Evolutionary conservation across 2,113 vertebrate genomes (phyloP), one percentile per base, ranked within the genome.

Genomic region (Arenaria interpres): DNA sequence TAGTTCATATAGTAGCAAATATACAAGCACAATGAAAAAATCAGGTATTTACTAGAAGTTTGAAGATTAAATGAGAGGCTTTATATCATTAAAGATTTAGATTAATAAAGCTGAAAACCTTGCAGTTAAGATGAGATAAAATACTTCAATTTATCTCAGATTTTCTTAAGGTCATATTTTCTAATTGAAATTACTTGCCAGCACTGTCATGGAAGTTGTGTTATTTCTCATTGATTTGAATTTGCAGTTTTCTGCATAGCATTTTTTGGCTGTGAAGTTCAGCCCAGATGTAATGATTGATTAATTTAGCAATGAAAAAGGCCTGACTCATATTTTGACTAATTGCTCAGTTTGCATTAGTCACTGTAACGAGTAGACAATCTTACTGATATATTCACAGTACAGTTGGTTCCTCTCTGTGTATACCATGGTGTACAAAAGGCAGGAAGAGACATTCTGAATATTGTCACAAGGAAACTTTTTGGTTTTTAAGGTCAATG

Each of bases 161-260:
- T 85, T 94, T 94, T 95, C 43, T 73, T 89, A 96, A 96, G 85
- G 74, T 91, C 78, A 75, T 37, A 43, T 64, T 87, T 95, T 79
- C 56, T 76, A 94, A 93, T 68, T 35, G 39, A 95, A 89, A 85
- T n/a, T 71, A 71, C 51, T 91, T 93, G 51, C 85, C 82, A 85
- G 12, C 2, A 10, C 28, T 96, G 86, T 66, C 59, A 66, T 27
- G 12, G 17, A 80, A 83, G 25, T 39, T 30, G 20, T 82, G 62
- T 64, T 84, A 86, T 59, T 93, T 86, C 69, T 89, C 63, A 93
- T 88, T 68, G 74, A 43, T 86, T 80, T 81, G 37, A 93, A 67
- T 80, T 88, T 88, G 39, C 15, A 76, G 63, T 57, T 62, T 80
- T 96, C 59, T 50, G 51, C n/a, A 22, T 41, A 63, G n/a, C 68